Conservation (phyloP, 2,797 vertebrate species). For the Paedocypris micromegethes region DNA sequence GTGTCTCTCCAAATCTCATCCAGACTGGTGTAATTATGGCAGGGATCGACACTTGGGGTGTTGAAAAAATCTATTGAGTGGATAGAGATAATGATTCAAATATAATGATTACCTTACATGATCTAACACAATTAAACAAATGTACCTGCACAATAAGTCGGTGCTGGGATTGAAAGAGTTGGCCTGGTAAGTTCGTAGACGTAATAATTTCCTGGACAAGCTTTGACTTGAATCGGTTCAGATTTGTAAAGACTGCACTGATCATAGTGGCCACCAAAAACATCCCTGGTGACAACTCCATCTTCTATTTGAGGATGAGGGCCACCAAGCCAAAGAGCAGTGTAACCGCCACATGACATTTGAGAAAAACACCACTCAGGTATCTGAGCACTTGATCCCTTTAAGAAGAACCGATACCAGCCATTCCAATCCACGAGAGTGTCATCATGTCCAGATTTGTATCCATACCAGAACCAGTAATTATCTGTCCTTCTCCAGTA, state of each 20-base stretch:
- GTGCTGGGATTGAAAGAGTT: neutral
- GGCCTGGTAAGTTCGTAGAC: conserved; percentile 11
- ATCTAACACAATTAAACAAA: too few relatives aligned
- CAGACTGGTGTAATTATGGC: conserved; percentile 12
- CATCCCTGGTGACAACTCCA: conserved; percentile 13
- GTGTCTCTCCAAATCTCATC: conserved; percentile 22
- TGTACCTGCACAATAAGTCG: conserved; percentile 14
- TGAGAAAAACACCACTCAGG: neutral
- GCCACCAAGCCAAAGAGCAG: neutral
- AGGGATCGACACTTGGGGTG: conserved; percentile 13
- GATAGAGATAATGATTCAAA: neutral
- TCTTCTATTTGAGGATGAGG: conserved; percentile 15
- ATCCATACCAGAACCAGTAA: neutral
- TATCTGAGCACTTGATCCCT: conserved; percentile 23
- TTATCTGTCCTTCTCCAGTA: conserved; percentile 12
- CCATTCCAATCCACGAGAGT: conserved; percentile 8
- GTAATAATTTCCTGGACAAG: conserved; percentile 19
- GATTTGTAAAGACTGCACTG: conserved; percentile 10
- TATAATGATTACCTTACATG: neutral
- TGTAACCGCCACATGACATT: conserved; percentile 1
- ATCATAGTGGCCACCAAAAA: neutral
- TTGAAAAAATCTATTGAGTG: neutral
- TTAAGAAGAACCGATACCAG: conserved; percentile 20
- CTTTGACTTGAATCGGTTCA: conserved; percentile 19
- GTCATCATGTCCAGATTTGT: neutral